Evolutionary conservation across 2,797 vertebrate species (phyloP), one percentile per base, ranked within the genome.

Genomic region (Petrocephalus sullivani): DNA sequence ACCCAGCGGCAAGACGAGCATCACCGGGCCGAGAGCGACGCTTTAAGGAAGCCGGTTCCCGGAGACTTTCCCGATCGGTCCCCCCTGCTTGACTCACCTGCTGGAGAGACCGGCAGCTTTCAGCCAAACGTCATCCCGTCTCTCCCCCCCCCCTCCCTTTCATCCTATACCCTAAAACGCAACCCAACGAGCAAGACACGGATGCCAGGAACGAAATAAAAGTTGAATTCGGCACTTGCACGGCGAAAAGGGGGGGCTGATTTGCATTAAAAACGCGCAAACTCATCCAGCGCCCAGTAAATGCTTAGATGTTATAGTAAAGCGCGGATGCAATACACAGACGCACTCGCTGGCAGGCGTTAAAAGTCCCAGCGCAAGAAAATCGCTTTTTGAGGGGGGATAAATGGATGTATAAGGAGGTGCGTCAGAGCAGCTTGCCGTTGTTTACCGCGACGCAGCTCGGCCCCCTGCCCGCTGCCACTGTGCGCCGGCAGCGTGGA

Each of bases 381-480:
- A 54, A 53, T 56, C 23, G 46, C 8, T 9, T 78, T 75, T 57
- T 7, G 16, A 7, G 33, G n/a, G n/a, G 60, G 23, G 64, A 19
- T 21, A 28, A 58, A 41, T 67, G 16, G 56, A 7, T 71, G 9
- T 12, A 37, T 88, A 21, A 85, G 28, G 51, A 85, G 92, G 93
- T 95, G 94, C 93, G 94, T 95, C 94, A 94, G 90, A 91, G 91
- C 92, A 93, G 93, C 92, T 94, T 92, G 92, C 90, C 90, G 91
- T 88, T 90, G 89, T 88, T 89, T 84, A 88, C 89, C 85, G 88
- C 85, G 89, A 89, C 86, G 88, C 90, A 56, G 90, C 90, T 91
- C 89, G 89, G 87, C 88, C 89, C 87, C 87, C 78, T 86, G 92
- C 90, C 91, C 90, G 90, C 89, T 64, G 85, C 71, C 28, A 46